Percentiles rank a stretch among this genome's conserved stretches.
These are phyloP conservation scores for Chunga burmeisteri DNA, from an alignment of 2,113 vertebrate genomes.

Conservation along the genomic window DNA sequence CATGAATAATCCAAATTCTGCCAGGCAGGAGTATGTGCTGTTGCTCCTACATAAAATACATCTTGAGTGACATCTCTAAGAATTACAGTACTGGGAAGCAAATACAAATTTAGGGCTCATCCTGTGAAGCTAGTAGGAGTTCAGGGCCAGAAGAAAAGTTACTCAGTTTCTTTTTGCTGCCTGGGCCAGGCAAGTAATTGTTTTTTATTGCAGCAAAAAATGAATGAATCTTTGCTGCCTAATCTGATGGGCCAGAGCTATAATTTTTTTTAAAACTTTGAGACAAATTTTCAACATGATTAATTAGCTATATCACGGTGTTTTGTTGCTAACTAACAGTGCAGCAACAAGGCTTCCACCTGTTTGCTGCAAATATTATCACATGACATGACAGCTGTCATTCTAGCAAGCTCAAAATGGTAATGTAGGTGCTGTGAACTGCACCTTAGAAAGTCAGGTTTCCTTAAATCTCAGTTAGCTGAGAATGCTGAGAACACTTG, in stretches of 20 bases:
- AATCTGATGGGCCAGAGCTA: background rate
- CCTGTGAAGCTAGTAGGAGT: background rate
- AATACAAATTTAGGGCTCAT: background rate
- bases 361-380: background rate
- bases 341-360: background rate
- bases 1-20: constrained; percentile 55
- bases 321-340: background rate
- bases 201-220: background rate
- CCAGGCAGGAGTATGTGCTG: constrained; percentile 32
- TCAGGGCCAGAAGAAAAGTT: background rate
- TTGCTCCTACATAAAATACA: constrained; percentile 41
- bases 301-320: background rate
- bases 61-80: constrained; percentile 29
- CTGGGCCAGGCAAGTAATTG: background rate
- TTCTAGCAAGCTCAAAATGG: background rate
- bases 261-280: background rate
- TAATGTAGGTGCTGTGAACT: background rate
- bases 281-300: background rate
- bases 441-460: background rate
- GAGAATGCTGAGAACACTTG: background rate
- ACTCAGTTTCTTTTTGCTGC: background rate
- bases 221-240: background rate
- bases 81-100: constrained; percentile 5
- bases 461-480: background rate
- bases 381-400: background rate